Evolutionary conservation across 2,797 vertebrate genomes (phyloP).

Genomic region (Ctenochaetus hawaiiensis): DNA sequence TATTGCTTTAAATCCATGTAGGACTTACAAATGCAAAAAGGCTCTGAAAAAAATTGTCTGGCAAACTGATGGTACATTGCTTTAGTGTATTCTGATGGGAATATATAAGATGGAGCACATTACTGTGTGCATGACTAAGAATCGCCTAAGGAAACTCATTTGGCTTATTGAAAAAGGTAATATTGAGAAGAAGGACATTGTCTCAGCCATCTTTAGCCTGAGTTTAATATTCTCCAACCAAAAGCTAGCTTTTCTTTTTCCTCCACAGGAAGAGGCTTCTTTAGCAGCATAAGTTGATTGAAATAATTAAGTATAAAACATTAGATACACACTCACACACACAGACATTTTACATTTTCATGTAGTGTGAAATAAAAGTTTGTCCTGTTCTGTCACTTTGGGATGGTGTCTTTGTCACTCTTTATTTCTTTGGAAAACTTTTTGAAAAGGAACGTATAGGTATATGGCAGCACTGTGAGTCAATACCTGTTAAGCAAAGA

Average conservation of each 20-base stretch:
- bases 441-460: conserved; percentile 28
- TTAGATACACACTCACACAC: too few relatives aligned
- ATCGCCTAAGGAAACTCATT: conserved; percentile 13
- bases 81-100: neutral
- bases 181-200: neutral
- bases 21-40: neutral
- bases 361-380: conserved; percentile 19
- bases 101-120: conserved; percentile 20
- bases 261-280: too few relatives aligned
- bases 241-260: too few relatives aligned
- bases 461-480: conserved; percentile 6
- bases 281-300: too few relatives aligned
- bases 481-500: conserved; percentile 30
- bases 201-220: too few relatives aligned
- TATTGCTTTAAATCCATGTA: conserved; percentile 15
- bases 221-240: too few relatives aligned
- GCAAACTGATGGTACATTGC: conserved; percentile 1
- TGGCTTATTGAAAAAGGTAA: conserved; percentile 10
- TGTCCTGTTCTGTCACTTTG: conserved; percentile 36
- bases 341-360: neutral
- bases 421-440: conserved; percentile 43
- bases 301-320: too few relatives aligned
- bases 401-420: conserved; percentile 35
- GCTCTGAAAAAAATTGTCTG: neutral
- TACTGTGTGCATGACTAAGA: neutral